Conservation (phyloP, 1,140 invertebrate species). For the Halictus rubicundus region DNA sequence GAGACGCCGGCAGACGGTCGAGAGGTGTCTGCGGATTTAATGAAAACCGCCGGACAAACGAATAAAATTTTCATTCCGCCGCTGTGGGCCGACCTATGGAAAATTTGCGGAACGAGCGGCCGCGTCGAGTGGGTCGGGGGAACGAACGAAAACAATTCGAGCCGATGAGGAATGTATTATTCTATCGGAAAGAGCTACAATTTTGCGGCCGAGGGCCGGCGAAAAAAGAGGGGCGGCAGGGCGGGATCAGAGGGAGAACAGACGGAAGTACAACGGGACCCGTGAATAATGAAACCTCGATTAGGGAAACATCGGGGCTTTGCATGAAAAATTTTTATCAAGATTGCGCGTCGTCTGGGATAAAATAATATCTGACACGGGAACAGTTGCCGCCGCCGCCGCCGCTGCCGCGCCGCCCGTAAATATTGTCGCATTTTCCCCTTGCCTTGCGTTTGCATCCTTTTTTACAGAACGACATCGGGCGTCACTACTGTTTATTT, state of each 20-base stretch:
- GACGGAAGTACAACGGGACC: conserved; percentile 1
- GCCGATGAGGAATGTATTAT: conserved; percentile 35
- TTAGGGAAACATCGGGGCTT: conserved; percentile 35
- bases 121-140: conserved; percentile 8
- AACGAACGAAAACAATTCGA: conserved; percentile 57
- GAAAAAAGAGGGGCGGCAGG: neutral
- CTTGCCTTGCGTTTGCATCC: neutral
- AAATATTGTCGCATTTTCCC: conserved; percentile 1
- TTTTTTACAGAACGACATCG: too few species aligned
- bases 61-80: conserved; percentile 61
- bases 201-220: neutral
- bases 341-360: neutral
- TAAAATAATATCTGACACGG: neutral
- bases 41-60: conserved; percentile 60
- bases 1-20: conserved; percentile 32
- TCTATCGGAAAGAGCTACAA: conserved; percentile 49
- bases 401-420: neutral
- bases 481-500: too few species aligned
- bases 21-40: conserved; percentile 64
- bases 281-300: conserved; percentile 40
- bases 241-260: neutral
- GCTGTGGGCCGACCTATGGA: conserved; percentile 24
- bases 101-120: conserved; percentile 45
- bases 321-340: conserved; percentile 16
- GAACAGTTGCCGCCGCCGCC: too few species aligned